phyloP scores from a whole-genome alignment of 2,888 invertebrate species.

The Exocentrus adspersus region DNA sequence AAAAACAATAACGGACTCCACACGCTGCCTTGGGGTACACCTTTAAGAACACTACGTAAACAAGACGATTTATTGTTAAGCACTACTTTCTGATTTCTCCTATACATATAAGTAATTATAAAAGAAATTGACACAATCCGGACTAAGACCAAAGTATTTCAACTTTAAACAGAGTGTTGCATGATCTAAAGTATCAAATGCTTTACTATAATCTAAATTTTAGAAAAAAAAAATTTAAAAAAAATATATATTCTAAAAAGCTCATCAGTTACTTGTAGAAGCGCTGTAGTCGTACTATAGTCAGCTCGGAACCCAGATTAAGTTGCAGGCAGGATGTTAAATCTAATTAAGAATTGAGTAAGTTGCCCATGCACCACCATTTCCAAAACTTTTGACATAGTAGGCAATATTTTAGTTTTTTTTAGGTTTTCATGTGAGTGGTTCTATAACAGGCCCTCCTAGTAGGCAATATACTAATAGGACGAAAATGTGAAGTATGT shows the following conservation, averaged over 20 bases:
- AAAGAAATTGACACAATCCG: neutral
- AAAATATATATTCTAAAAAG: neutral
- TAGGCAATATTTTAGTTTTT: too few species aligned
- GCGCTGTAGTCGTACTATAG: neutral
- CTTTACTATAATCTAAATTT: too few species aligned
- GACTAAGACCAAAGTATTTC: too few species aligned
- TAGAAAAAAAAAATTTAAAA: too few species aligned
- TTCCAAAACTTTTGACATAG: neutral
- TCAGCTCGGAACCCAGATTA: neutral
- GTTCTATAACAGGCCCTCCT: too few species aligned
- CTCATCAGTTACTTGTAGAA: too few species aligned
- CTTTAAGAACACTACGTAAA: neutral
- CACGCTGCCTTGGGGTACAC: neutral
- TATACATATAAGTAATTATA: too few species aligned
- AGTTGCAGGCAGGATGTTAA: neutral
- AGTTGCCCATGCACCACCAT: neutral
- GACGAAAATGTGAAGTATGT: neutral
- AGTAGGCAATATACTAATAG: neutral
- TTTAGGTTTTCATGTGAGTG: too few species aligned
- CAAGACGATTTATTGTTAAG: too few species aligned
- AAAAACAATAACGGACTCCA: neutral
- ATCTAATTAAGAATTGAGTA: too few species aligned
- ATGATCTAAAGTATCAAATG: neutral
- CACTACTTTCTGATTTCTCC: too few species aligned
- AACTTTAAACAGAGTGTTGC: too few species aligned